Conservation (phyloP, 92 coral and sea anemone genomes). For the Bergia sp. region DNA sequence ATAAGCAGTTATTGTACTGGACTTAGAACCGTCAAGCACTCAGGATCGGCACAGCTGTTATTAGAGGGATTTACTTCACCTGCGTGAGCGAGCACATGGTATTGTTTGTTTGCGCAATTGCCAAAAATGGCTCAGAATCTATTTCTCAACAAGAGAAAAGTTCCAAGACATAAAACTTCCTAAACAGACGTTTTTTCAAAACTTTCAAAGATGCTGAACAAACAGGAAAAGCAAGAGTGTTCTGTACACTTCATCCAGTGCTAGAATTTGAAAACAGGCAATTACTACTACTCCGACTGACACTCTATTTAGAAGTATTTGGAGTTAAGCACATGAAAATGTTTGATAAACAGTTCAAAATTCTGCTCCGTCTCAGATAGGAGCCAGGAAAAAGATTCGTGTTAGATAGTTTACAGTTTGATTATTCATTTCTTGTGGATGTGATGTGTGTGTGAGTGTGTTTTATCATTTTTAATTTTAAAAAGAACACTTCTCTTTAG, state of each 20-base stretch:
- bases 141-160: background rate
- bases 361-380: background rate
- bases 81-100: conserved; percentile 38
- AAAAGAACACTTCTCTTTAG: no score
- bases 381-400: background rate
- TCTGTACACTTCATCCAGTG: background rate
- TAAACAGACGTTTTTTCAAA: background rate
- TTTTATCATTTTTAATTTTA: no score
- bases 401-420: no score
- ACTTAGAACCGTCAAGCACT: conserved; percentile 10
- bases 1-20: conserved; percentile 23
- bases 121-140: background rate
- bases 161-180: background rate
- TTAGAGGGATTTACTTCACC: background rate
- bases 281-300: background rate
- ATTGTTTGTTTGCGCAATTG: conserved; percentile 15
- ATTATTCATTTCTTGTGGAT: background rate
- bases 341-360: background rate
- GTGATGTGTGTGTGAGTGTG: background rate
- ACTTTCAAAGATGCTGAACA: background rate
- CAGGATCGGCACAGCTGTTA: conserved; percentile 44
- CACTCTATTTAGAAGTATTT: no score
- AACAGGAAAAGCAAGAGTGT: background rate
- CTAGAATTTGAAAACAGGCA: background rate
- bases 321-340: background rate